Evolutionary conservation across 2,113 vertebrate genomes (phyloP).

Genomic region (Emydocephalus ijimae): DNA sequence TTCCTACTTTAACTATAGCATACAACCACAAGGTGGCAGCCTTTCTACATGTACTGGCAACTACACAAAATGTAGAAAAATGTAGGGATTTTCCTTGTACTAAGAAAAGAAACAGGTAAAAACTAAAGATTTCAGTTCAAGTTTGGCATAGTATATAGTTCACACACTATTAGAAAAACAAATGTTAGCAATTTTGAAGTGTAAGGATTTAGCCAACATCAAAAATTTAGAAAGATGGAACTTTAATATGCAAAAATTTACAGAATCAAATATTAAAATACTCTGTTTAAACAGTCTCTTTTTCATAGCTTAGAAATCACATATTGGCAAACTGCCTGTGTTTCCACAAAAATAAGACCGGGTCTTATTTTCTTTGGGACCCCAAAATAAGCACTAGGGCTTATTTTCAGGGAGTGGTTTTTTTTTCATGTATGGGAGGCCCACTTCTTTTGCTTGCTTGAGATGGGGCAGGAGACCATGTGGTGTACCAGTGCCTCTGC

Average conservation of each 20-base stretch:
- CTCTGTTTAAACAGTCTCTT: background rate
- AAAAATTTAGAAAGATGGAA: background rate
- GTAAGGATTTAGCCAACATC: background rate
- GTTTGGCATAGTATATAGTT: background rate
- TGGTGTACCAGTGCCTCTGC: too few relatives aligned
- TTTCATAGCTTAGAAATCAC: background rate
- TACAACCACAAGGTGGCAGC: constrained; percentile 43
- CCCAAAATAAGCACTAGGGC: too few relatives aligned
- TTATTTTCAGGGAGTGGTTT: too few relatives aligned
- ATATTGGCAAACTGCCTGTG: background rate
- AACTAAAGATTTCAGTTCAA: background rate
- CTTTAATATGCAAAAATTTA: background rate
- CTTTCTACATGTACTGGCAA: background rate
- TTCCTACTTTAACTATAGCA: background rate
- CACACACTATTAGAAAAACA: background rate
- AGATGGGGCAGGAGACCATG: too few relatives aligned
- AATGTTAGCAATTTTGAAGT: background rate
- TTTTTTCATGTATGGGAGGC: too few relatives aligned
- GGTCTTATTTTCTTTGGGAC: too few relatives aligned
- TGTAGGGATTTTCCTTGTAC: background rate
- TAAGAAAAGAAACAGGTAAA: background rate
- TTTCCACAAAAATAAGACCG: too few relatives aligned
- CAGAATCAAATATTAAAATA: background rate
- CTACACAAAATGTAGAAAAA: background rate
- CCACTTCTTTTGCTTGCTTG: too few relatives aligned